Conservation (phyloP, 2,113 vertebrate species). For the Microtus ochrogaster region DNA sequence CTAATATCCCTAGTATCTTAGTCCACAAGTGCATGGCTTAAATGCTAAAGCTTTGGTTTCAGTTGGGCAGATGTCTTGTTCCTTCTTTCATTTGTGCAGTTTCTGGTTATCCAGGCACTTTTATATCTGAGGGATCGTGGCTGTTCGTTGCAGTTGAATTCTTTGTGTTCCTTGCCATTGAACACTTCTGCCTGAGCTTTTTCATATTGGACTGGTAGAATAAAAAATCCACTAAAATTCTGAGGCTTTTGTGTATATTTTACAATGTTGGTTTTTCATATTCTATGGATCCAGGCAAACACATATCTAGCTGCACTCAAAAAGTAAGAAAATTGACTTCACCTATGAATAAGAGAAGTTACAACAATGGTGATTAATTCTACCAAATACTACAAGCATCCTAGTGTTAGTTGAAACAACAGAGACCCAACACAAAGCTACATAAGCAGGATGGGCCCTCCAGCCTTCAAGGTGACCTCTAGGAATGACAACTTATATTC, state of each 20-base stretch:
- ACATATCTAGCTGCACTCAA: background rate
- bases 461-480: background rate
- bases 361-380: background rate
- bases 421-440: background rate
- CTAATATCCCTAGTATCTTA: background rate
- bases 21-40: background rate
- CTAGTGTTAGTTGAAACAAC: background rate
- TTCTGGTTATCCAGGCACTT: background rate
- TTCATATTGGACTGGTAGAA: fast-evolving
- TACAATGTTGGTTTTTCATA: background rate
- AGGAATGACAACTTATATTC: background rate
- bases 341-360: background rate
- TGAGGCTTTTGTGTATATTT: background rate
- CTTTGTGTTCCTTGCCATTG: background rate
- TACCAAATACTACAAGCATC: background rate
- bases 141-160: background rate
- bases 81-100: background rate
- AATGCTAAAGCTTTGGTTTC: background rate
- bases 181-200: background rate
- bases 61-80: background rate
- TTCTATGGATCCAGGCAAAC: background rate
- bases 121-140: background rate
- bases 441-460: background rate
- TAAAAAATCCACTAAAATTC: background rate
- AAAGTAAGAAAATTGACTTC: background rate